phyloP scores from a whole-genome alignment of 2,888 invertebrate genomes.

The Thymelicus lineola region DNA sequence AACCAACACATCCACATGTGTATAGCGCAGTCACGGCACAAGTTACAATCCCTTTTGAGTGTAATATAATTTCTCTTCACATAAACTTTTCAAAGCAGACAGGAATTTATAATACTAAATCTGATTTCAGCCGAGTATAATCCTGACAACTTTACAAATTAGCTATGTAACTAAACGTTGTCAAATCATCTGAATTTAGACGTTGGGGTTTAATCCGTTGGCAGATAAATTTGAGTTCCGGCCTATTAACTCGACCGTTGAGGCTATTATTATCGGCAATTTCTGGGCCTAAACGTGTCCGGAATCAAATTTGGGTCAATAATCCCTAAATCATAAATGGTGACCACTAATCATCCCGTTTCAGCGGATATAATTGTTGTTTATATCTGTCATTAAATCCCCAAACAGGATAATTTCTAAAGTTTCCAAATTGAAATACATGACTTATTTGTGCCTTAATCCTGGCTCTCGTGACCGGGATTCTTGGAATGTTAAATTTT shows the following conservation, averaged over 20 bases:
- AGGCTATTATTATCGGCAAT: conserved; percentile 29
- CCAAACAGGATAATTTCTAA: conserved; percentile 6
- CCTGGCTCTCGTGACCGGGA: conserved; percentile 1
- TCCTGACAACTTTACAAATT: neutral
- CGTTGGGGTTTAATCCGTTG: conserved; percentile 16
- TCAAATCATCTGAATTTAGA: conserved; percentile 21
- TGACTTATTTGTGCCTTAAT: conserved; percentile 9
- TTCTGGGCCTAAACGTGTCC: conserved; percentile 26
- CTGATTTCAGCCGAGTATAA: neutral
- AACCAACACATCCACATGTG: too few species aligned
- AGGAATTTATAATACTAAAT: neutral
- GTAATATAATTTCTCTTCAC: neutral
- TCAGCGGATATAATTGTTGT: conserved; percentile 26
- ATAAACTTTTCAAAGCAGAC: neutral
- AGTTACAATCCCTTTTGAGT: too few species aligned
- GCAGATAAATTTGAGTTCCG: conserved; percentile 17
- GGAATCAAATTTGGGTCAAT: conserved; percentile 25
- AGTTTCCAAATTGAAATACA: conserved; percentile 11
- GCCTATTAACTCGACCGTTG: conserved; percentile 21
- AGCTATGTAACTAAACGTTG: neutral
- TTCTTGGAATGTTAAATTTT: neutral
- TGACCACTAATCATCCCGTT: conserved; percentile 30
- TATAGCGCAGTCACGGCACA: too few species aligned
- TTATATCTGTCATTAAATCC: conserved; percentile 26
- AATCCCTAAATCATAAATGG: conserved; percentile 23